Percentiles rank a stretch among this genome's conserved stretches.
Conservation (phyloP, 2,888 invertebrate species). For the Megaustenia siamemsis region DNA sequence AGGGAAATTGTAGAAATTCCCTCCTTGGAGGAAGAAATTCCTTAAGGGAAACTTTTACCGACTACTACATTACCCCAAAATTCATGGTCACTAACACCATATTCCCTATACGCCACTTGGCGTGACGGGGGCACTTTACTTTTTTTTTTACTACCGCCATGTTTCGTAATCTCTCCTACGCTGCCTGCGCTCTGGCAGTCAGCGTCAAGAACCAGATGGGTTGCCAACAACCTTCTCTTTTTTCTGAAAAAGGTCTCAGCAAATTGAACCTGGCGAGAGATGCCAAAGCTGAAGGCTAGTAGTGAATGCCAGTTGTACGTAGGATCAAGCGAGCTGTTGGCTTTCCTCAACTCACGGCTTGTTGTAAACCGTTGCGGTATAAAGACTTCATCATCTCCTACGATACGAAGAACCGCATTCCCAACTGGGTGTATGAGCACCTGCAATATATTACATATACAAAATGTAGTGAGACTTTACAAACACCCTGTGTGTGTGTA, state of each 20-base stretch:
- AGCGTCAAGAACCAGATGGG: constrained; percentile 41
- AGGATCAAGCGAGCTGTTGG: constrained; percentile 50
- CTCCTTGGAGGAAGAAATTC: too few relatives aligned
- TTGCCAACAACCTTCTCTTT: not conserved
- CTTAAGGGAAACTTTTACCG: too few relatives aligned
- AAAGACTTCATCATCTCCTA: constrained; percentile 54
- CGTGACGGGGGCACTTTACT: too few relatives aligned
- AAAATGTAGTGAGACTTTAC: too few relatives aligned
- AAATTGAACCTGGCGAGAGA: constrained; percentile 37
- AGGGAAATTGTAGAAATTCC: too few relatives aligned
- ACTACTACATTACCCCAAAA: too few relatives aligned
- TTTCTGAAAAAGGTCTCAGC: not conserved
- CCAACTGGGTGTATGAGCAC: constrained; percentile 54
- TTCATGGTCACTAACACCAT: too few relatives aligned
- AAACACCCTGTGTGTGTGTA: too few relatives aligned
- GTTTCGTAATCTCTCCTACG: constrained; percentile 50
- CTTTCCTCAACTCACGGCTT: constrained; percentile 53
- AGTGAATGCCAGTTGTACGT: constrained; percentile 45
- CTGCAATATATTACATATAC: too few relatives aligned
- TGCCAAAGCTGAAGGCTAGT: constrained; percentile 37
- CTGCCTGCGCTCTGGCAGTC: constrained; percentile 51
- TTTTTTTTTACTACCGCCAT: too few relatives aligned
- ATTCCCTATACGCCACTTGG: too few relatives aligned
- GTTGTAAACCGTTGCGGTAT: constrained; percentile 51
- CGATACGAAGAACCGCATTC: constrained; percentile 54